These are phyloP conservation scores for Rhopilema esculentum DNA, from an alignment of 30 jellyfish, hydroid and myxozoan genomes.

Conservation along the genomic window DNA sequence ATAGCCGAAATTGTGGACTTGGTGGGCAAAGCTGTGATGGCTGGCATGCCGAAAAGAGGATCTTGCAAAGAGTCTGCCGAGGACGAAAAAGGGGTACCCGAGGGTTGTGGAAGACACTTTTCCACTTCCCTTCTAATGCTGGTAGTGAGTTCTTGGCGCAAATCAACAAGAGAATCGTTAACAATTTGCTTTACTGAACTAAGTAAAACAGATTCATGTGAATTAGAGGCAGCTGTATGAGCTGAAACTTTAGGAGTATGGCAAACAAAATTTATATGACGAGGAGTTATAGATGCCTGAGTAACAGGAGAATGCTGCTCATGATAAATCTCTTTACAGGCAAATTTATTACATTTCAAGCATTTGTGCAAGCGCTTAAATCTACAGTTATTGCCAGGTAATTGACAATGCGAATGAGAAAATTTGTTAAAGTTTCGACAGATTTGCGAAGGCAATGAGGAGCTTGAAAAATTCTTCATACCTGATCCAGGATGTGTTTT, in stretches of 20 bases:
- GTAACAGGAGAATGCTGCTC: background rate
- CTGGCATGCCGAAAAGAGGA: conserved; percentile 49
- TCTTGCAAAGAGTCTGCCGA: conserved; percentile 44
- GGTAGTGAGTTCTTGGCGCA: conserved; percentile 29
- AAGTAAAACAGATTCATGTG: background rate
- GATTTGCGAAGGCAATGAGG: background rate
- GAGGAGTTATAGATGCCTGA: background rate
- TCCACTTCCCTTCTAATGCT: conserved; percentile 50
- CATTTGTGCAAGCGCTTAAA: background rate
- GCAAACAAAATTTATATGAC: background rate
- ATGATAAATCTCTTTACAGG: conserved; percentile 5
- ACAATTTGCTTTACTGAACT: conserved; percentile 24
- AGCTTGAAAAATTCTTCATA: background rate
- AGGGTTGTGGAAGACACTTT: conserved; percentile 49
- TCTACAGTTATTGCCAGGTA: conserved; percentile 1
- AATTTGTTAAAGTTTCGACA: background rate
- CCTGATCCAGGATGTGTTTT: background rate
- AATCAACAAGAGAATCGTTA: conserved; percentile 7
- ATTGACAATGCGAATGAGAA: conserved; percentile 3
- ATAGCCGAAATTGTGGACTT: conserved; percentile 16
- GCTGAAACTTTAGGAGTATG: background rate
- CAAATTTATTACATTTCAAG: background rate
- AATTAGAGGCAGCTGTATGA: background rate
- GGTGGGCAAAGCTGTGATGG: conserved; percentile 31
- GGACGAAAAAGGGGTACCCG: conserved; percentile 23